Conservation (phyloP, 37 sponge, comb jelly and placozoan genomes). For the Diacarnus erythraeanus region DNA sequence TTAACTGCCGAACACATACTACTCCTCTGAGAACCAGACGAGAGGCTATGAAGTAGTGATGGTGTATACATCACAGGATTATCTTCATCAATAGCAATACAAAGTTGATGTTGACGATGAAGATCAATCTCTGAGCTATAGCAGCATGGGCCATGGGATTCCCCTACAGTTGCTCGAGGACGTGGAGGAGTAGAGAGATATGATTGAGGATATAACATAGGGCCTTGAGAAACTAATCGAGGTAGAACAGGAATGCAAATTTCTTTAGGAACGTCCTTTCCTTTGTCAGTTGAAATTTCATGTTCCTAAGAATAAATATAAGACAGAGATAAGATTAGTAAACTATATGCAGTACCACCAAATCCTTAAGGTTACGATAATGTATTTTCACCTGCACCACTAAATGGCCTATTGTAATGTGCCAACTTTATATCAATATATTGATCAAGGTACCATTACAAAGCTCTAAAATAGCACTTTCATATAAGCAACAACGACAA, state of each 20-base stretch:
- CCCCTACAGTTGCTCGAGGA: background rate
- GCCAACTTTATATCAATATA: too few relatives aligned
- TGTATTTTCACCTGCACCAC: too few relatives aligned
- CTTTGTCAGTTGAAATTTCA: background rate
- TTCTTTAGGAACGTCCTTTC: background rate
- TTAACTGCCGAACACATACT: conserved; percentile 12
- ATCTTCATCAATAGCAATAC: conserved; percentile 11
- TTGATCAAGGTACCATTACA: too few relatives aligned
- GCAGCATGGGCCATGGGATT: conserved; percentile 3
- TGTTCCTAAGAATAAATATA: background rate
- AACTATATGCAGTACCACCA: too few relatives aligned
- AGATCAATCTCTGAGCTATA: background rate
- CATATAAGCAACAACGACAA: too few relatives aligned
- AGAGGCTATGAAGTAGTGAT: background rate
- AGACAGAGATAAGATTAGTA: too few relatives aligned
- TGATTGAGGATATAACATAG: background rate
- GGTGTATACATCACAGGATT: background rate
- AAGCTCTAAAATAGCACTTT: too few relatives aligned
- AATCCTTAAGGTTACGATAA: too few relatives aligned
- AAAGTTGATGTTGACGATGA: conserved; percentile 2
- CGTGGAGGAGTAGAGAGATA: background rate
- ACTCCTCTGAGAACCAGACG: conserved; percentile 8
- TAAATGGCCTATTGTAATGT: too few relatives aligned
- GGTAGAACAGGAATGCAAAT: background rate
- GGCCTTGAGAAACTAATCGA: background rate